These are phyloP conservation scores for Oxygymnocypris stewartii DNA, from an alignment of 2,113 vertebrate genomes.

Conservation along the genomic window DNA sequence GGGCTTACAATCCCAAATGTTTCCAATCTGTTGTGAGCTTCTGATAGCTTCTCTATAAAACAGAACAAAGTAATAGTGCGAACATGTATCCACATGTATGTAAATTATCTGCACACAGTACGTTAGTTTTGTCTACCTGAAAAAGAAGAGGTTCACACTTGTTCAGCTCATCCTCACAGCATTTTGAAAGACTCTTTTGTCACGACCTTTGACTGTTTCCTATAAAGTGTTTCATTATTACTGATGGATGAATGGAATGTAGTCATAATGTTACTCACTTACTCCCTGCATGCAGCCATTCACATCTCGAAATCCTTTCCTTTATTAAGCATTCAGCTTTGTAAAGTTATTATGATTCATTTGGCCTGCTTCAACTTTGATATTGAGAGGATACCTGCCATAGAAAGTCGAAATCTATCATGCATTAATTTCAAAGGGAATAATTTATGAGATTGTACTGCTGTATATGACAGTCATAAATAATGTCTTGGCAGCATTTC, in stretches of 20 bases:
- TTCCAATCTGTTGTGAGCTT: conserved; percentile 53
- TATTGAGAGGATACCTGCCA: conserved; percentile 31
- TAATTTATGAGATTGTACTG: conserved; percentile 48
- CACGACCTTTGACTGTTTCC: conserved; percentile 35
- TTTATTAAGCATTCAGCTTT: conserved; percentile 4
- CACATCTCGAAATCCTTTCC: not conserved
- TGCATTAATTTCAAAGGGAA: conserved; percentile 38
- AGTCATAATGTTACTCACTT: not conserved
- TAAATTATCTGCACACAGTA: not conserved
- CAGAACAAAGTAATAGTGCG: not conserved
- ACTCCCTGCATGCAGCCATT: not conserved
- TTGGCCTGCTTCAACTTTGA: conserved; percentile 32
- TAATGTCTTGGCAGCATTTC: conserved; percentile 16
- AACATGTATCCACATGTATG: not conserved
- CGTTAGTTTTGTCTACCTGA: conserved; percentile 54
- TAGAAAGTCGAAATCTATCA: conserved; percentile 36
- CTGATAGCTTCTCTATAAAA: conserved; percentile 58
- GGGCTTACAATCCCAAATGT: conserved; percentile 50
- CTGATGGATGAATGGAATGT: not conserved
- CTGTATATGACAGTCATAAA: conserved; percentile 34
- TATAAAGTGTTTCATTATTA: not conserved
- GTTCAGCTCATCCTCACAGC: conserved; percentile 59
- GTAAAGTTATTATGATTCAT: conserved; percentile 45
- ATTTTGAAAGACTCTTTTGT: conserved; percentile 57
- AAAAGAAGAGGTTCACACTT: conserved; percentile 64